Conservation (phyloP, 2,113 vertebrate species). For the Thalassarche chlororhynchos region DNA sequence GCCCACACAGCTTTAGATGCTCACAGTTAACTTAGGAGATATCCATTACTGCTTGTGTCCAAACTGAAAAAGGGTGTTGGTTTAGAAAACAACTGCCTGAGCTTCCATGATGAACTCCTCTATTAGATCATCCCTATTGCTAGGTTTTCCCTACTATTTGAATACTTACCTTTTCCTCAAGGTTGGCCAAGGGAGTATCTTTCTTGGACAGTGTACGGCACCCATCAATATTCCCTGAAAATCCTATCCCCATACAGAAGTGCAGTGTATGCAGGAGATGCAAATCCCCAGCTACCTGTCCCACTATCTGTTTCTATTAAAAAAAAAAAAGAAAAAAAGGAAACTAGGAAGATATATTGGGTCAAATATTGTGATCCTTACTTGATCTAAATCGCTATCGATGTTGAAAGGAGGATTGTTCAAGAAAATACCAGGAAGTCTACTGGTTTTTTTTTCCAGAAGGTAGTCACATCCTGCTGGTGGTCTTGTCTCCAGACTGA, state of each 20-base stretch:
- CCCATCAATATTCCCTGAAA: neutral
- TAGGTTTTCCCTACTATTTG: neutral
- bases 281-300: neutral
- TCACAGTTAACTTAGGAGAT: slow-evolving; percentile 12
- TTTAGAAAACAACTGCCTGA: slow-evolving; percentile 21
- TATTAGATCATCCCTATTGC: neutral
- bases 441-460: neutral
- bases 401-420: neutral
- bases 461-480: neutral
- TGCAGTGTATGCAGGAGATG: neutral
- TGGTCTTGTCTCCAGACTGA: neutral
- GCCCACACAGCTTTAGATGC: slow-evolving; percentile 35
- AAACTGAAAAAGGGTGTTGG: slow-evolving; percentile 28
- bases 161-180: neutral
- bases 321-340: neutral
- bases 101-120: neutral
- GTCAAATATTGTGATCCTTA: neutral
- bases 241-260: neutral
- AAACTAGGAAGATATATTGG: neutral
- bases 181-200: neutral
- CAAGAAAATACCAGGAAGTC: neutral
- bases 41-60: neutral
- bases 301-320: neutral
- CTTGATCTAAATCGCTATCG: neutral
- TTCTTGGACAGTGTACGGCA: neutral